Conservation (phyloP, 1,140 invertebrate species). For the Hormaphis cornu region DNA sequence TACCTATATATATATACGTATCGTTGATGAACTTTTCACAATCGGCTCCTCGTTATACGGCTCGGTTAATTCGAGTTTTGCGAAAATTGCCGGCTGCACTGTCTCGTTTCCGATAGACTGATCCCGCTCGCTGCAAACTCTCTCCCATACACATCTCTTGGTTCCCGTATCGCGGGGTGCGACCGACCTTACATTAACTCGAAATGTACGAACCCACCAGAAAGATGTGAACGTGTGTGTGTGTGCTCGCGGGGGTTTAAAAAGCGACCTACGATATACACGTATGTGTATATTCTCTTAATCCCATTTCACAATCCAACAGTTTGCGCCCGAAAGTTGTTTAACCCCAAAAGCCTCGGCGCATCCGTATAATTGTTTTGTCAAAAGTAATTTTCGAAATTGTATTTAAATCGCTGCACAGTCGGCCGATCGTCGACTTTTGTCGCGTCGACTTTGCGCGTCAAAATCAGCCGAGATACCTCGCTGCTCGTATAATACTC, state of each 20-base stretch:
- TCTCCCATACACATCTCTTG: background rate
- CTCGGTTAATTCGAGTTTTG: conserved; percentile 24
- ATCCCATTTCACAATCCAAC: conserved; percentile 31
- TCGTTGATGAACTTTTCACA: conserved; percentile 29
- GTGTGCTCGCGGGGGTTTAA: conserved; percentile 11
- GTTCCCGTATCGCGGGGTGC: conserved; percentile 13
- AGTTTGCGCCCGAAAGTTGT: conserved; percentile 23
- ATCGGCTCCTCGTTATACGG: conserved; percentile 4
- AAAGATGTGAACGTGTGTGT: background rate
- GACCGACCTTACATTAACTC: conserved; percentile 22
- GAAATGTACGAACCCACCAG: conserved; percentile 22
- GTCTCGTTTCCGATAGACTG: conserved; percentile 27
- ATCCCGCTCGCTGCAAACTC: background rate
- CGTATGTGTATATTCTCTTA: background rate
- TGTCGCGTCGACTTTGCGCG: too few relatives aligned
- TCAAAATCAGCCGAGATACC: too few relatives aligned
- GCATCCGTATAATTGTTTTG: conserved; percentile 28
- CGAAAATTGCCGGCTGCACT: conserved; percentile 10
- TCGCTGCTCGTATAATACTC: too few relatives aligned
- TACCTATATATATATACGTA: background rate
- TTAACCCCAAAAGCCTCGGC: conserved; percentile 21
- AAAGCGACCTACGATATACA: background rate
- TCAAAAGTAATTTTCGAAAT: conserved; percentile 30
- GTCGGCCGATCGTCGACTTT: conserved; percentile 19
- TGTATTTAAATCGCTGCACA: conserved; percentile 29